Evolutionary conservation across 2,797 vertebrate genomes (phyloP), one percentile per base, ranked within the genome.

Genomic region (Squalus acanthias): DNA sequence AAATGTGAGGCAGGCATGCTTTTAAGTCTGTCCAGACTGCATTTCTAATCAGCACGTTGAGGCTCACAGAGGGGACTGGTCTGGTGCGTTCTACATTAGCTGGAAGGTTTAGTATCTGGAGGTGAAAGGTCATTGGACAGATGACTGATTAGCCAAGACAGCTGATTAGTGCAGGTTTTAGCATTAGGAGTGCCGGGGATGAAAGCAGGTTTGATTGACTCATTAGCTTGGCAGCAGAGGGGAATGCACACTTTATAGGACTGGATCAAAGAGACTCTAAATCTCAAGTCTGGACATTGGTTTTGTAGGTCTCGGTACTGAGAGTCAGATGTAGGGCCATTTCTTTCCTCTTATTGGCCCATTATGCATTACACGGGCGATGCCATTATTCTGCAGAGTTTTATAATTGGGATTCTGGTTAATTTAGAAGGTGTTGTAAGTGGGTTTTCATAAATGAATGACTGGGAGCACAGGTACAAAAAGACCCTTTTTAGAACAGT

Each of bases 151-250:
- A 98, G 98, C 97, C 97, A 98, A 98, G 98, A 99, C 98, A 98
- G 98, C 98, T 98, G 98, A 99, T 99, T 99, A 99, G 98, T 97
- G 98, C 97, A 96, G 97, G 96, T 96, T 97, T 98, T 98, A 97
- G 98, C 97, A 97, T 98, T 97, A 98, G 98, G 98, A 98, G 98
- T 98, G 98, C 98, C 98, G 98, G 98, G 98, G 98, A 98, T 98
- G 98, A 98, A 98, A 98, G 98, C 97, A 98, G 98, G 98, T 98
- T 98, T 98, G 99, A 99, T 99, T 98, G 98, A 98, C 99, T 99
- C 98, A 99, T 99, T 99, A 99, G 98, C 98, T 98, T 98, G 98
- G 98, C 98, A 98, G 98, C 98, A 98, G 98, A 98, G 97, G 98
- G 98, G 98, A 98, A 98, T 98, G 98, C 98, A 98, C 98, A 98